phyloP scores from a whole-genome alignment of 2,797 vertebrate species.

The Pseudocheirus occidentalis region DNA sequence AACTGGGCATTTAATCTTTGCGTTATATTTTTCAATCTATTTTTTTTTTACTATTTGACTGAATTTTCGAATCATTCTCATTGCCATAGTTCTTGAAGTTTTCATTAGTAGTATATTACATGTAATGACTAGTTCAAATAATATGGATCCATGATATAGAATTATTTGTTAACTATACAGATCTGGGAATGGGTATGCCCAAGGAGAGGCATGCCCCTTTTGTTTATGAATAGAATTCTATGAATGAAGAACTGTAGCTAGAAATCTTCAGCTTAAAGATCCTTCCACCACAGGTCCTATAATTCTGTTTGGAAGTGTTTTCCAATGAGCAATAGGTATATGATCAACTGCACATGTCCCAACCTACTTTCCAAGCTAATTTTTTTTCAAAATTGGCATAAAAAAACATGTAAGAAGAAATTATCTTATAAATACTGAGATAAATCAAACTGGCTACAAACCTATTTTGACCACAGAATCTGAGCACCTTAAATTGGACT shows the following conservation, averaged over 20 bases:
- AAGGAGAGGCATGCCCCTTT: neutral
- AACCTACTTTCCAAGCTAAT: neutral
- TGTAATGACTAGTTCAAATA: neutral
- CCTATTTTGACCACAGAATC: slow-evolving; percentile 10
- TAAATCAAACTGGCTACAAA: neutral
- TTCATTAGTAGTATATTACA: neutral
- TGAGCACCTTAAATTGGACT: neutral
- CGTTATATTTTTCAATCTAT: neutral
- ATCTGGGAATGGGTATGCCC: neutral
- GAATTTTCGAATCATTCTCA: neutral
- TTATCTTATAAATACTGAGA: neutral
- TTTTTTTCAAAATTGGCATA: neutral
- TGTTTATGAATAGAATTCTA: neutral
- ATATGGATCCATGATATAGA: neutral
- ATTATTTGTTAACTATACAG: slow-evolving; percentile 16
- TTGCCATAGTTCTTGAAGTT: neutral
- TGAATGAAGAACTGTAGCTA: neutral
- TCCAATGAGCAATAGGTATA: neutral
- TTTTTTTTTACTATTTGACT: neutral
- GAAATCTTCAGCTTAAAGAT: neutral
- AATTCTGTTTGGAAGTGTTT: neutral
- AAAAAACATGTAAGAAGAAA: neutral
- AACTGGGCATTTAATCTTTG: neutral
- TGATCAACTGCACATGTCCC: neutral
- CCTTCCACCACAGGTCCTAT: too few relatives aligned